Percentiles rank a stretch among this genome's conserved stretches.
Evolutionary conservation across 2,888 invertebrate genomes (phyloP).

Genomic region (Metallyticus violacea): DNA sequence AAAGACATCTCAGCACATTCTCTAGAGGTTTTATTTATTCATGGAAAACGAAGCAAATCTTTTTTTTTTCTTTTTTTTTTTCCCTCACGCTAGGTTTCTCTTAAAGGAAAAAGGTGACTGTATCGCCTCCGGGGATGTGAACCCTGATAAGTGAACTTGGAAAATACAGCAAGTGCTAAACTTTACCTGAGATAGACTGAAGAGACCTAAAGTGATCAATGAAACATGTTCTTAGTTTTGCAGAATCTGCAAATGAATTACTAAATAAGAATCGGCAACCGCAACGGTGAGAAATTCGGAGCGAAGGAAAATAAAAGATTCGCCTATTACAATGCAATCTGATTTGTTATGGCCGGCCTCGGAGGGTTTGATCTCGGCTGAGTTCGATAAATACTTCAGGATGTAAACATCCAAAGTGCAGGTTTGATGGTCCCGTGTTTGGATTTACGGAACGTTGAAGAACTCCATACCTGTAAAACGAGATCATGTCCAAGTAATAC

Average conservation of each 20-base stretch:
- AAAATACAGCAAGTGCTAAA: not conserved
- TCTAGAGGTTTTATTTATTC: not conserved
- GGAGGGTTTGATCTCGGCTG: too few relatives aligned
- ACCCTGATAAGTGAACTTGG: not conserved
- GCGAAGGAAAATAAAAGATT: not conserved
- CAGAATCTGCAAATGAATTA: not conserved
- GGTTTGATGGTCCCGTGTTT: too few relatives aligned
- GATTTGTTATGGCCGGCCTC: too few relatives aligned
- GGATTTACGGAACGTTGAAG: too few relatives aligned
- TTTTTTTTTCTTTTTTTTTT: not conserved
- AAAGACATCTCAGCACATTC: not conserved
- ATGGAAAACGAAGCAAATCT: not conserved
- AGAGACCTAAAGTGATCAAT: too few relatives aligned
- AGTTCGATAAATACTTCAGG: too few relatives aligned
- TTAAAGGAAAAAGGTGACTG: not conserved
- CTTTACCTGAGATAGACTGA: not conserved
- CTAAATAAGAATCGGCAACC: not conserved
- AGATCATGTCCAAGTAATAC: too few relatives aligned
- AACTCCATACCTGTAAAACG: too few relatives aligned
- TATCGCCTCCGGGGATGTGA: too few relatives aligned
- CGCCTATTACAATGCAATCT: too few relatives aligned
- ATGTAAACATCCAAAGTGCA: too few relatives aligned
- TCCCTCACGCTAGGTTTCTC: too few relatives aligned
- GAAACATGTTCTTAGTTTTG: not conserved
- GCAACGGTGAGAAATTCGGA: not conserved